Evolutionary conservation across 1,140 invertebrate species (phyloP).

Genomic region (Drosophila novamexicana): DNA sequence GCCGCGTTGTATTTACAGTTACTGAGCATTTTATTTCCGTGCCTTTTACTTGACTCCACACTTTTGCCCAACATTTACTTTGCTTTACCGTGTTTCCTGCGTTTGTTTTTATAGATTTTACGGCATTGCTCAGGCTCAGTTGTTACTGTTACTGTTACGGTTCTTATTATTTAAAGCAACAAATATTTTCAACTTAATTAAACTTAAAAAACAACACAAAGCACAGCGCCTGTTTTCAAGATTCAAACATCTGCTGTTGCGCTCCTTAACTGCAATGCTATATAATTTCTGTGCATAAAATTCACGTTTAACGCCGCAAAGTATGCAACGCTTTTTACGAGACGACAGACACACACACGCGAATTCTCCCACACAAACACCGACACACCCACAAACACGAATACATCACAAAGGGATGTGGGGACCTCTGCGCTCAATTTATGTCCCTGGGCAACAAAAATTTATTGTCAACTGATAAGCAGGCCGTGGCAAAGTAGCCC

Average conservation of each 20-base stretch:
- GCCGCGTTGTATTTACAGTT: constrained; percentile 79
- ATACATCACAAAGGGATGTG: constrained; percentile 70
- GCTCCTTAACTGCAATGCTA: constrained; percentile 72
- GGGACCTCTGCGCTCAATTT: constrained; percentile 69
- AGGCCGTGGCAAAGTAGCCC: constrained; percentile 67
- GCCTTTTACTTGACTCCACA: constrained; percentile 46
- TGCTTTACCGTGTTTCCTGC: constrained; percentile 51
- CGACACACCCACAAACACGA: constrained; percentile 23
- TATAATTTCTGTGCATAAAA: constrained; percentile 77
- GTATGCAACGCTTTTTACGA: constrained; percentile 70
- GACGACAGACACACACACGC: constrained; percentile 29
- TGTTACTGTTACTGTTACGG: constrained; percentile 18
- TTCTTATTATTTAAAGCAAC: constrained; percentile 77
- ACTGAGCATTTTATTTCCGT: constrained; percentile 75
- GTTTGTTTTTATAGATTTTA: constrained; percentile 80
- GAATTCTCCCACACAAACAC: constrained; percentile 2
- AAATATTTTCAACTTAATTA: constrained; percentile 82
- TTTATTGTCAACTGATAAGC: constrained; percentile 82
- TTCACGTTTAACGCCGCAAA: constrained; percentile 76
- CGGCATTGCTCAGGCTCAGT: constrained; percentile 36
- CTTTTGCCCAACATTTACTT: constrained; percentile 50
- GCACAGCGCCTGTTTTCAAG: constrained; percentile 38
- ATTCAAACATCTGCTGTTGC: constrained; percentile 56
- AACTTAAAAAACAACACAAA: constrained; percentile 60
- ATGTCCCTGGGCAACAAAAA: constrained; percentile 80